These are phyloP conservation scores for Heliconius erato DNA, from an alignment of 2,888 invertebrate species.

Conservation along the genomic window DNA sequence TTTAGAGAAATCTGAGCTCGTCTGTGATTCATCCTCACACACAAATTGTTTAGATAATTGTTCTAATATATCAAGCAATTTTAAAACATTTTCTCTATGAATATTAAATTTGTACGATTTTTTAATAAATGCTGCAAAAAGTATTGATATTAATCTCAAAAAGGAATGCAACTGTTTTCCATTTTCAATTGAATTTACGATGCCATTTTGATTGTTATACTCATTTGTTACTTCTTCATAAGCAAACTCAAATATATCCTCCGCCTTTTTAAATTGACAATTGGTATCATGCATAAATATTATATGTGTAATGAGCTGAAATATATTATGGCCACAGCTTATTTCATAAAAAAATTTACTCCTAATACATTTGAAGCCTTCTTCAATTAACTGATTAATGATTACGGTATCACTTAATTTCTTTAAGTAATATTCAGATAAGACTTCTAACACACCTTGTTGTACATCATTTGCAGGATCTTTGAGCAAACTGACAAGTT, in stretches of 20 bases:
- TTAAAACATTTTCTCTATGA: slow-evolving; percentile 54
- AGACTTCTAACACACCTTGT: slow-evolving; percentile 80
- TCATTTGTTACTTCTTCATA: slow-evolving; percentile 65
- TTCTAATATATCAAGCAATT: slow-evolving; percentile 66
- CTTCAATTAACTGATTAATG: slow-evolving; percentile 68
- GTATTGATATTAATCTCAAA: slow-evolving; percentile 69
- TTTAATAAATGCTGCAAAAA: slow-evolving; percentile 64
- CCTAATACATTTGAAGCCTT: slow-evolving; percentile 78
- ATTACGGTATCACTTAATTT: slow-evolving; percentile 62
- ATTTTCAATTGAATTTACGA: slow-evolving; percentile 79
- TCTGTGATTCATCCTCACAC: slow-evolving; percentile 67
- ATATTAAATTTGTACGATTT: slow-evolving; percentile 62
- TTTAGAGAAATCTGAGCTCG: slow-evolving; percentile 90
- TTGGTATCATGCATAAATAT: slow-evolving; percentile 60
- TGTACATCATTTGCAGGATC: slow-evolving; percentile 88
- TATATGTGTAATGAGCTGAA: slow-evolving; percentile 80
- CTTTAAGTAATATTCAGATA: slow-evolving; percentile 79
- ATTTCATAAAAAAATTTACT: slow-evolving; percentile 87
- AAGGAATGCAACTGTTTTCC: slow-evolving; percentile 84
- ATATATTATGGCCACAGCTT: slow-evolving; percentile 86
- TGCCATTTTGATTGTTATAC: slow-evolving; percentile 69
- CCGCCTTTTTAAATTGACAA: slow-evolving; percentile 62
- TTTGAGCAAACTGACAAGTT: slow-evolving; percentile 82
- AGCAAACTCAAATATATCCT: slow-evolving; percentile 71
- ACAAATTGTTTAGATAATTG: slow-evolving; percentile 73